phyloP scores from a whole-genome alignment of 2,888 invertebrate species.

The Cetonia aurata region DNA sequence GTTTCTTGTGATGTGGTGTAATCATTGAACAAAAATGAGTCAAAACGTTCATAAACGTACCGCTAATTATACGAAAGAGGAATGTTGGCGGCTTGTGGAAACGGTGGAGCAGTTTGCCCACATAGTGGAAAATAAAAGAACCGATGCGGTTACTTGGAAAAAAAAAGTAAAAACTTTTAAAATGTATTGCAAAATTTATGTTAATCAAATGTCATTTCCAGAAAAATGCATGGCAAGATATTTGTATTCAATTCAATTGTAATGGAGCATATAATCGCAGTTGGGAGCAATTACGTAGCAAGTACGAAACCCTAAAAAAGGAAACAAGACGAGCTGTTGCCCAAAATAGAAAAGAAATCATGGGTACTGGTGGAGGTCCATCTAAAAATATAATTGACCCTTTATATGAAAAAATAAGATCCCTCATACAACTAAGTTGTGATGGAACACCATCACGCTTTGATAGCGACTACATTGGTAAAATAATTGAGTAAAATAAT shows the following conservation, averaged over 20 bases:
- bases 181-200: not conserved
- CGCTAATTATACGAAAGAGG: constrained; percentile 1
- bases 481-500: not conserved
- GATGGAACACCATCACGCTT: constrained; percentile 3
- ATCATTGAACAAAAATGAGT: not conserved
- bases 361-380: not conserved
- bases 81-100: constrained; percentile 1
- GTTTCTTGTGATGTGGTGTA: not conserved
- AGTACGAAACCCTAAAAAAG: constrained; percentile 1
- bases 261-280: not conserved
- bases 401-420: constrained; percentile 1
- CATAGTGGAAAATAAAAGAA: not conserved
- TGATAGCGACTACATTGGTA: not conserved
- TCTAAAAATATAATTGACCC: not conserved
- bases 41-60: not conserved
- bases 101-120: not conserved
- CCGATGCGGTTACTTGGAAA: not conserved
- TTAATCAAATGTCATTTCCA: not conserved
- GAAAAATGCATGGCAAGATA: constrained; percentile 1
- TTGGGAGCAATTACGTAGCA: constrained; percentile 5
- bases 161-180: not conserved
- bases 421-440: not conserved
- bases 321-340: constrained; percentile 3
- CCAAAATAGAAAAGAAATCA: not conserved
- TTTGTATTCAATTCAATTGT: not conserved